Base-by-base conservation (phyloP, 1,140 invertebrate species). In the Sweltsa coloradensis region DNA sequence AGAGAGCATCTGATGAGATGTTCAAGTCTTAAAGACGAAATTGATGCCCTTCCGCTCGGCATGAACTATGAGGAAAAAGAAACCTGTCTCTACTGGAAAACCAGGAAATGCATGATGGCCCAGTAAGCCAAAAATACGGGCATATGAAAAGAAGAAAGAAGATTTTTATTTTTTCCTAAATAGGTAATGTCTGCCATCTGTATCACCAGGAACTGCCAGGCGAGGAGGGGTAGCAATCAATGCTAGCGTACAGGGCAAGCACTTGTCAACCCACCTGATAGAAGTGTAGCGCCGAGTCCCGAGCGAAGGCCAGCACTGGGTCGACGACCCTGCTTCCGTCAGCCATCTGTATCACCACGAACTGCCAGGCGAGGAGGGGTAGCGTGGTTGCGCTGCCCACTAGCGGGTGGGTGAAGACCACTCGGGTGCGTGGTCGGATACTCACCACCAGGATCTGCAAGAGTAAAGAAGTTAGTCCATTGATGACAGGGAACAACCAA, bases 131-230 rank as follows among this genome's bases (percentile, higher is more conserved):
- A n/a, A n/a, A n/a, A n/a, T n/a, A n/a, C n/a, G n/a, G n/a, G n/a
- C n/a, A n/a, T n/a, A n/a, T n/a, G n/a, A n/a, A n/a, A n/a, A n/a
- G n/a, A n/a, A n/a, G n/a, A n/a, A n/a, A n/a, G n/a, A n/a, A n/a
- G n/a, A n/a, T n/a, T n/a, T n/a, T n/a, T n/a, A n/a, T n/a, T n/a
- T n/a, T n/a, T n/a, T n/a, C n/a, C n/a, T n/a, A n/a, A n/a, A n/a
- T n/a, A n/a, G 54, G 79, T 69, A 36, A 60, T 60, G 61, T 85
- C 75, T 41, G 80, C 72, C 49, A 82, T 73, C 61, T 90, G 81
- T 60, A 94, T 83, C 18, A 90, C 70, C 31, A 90, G 82, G 71
- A 94, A 79, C 69, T 96, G 83, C 93, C 93, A 97, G 3, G 87
- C 81, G 5, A 97, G 63, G 27, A 96, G 74, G 0, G 94, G 94